phyloP scores from a whole-genome alignment of 1,140 invertebrate species.

The Lordiphosa clarofinis region DNA sequence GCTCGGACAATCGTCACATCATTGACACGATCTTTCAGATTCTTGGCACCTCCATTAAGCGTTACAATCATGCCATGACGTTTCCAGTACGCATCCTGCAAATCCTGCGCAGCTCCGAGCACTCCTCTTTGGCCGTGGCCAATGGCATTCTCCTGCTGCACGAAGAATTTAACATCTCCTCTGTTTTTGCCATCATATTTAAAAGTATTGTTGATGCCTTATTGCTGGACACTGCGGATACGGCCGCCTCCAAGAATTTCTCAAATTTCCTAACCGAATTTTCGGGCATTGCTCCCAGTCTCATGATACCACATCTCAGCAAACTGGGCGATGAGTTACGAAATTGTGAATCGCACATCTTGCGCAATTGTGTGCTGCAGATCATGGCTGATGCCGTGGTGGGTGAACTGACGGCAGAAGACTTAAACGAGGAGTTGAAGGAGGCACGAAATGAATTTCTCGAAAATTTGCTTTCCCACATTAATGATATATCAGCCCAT shows the following conservation, averaged over 20 bases:
- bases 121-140: constrained; percentile 55
- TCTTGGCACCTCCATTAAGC: constrained; percentile 89
- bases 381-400: constrained; percentile 89
- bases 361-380: constrained; percentile 89
- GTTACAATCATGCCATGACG: constrained; percentile 87
- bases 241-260: constrained; percentile 59
- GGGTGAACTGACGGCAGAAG: constrained; percentile 85
- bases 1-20: constrained; percentile 83
- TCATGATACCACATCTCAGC: constrained; percentile 71
- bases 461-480: constrained; percentile 88
- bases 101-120: constrained; percentile 63
- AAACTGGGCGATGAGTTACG: constrained; percentile 67
- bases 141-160: constrained; percentile 66
- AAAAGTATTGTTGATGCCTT: constrained; percentile 65
- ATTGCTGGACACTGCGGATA: constrained; percentile 52
- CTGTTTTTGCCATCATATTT: constrained; percentile 63
- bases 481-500: constrained; percentile 90
- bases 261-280: constrained; percentile 70
- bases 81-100: constrained; percentile 83
- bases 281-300: constrained; percentile 47
- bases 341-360: constrained; percentile 84
- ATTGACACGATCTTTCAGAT: constrained; percentile 88
- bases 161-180: constrained; percentile 68
- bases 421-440: constrained; percentile 84
- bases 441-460: constrained; percentile 86